Evolutionary conservation across 1,140 invertebrate genomes (phyloP).

Genomic region (Halictus rubicundus): DNA sequence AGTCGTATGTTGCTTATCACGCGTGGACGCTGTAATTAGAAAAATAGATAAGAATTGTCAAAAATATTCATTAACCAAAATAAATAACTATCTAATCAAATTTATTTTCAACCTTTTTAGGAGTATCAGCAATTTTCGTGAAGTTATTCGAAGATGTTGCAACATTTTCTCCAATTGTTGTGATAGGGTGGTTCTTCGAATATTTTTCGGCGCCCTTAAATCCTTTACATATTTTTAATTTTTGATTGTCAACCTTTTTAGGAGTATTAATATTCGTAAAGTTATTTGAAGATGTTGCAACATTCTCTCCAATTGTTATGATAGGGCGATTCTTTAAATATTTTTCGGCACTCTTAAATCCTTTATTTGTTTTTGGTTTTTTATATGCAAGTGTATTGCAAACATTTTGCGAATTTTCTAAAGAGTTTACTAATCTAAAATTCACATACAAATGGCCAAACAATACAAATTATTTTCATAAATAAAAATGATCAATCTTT

Average conservation of each 20-base stretch:
- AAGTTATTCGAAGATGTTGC: background rate
- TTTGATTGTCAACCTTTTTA: background rate
- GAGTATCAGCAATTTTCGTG: background rate
- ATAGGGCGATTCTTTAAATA: background rate
- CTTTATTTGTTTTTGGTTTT: background rate
- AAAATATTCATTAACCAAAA: background rate
- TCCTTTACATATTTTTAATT: background rate
- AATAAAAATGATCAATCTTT: background rate
- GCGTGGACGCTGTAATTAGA: slow-evolving; percentile 25
- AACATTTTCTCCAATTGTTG: background rate
- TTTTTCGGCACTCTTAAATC: slow-evolving; percentile 24
- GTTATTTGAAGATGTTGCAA: background rate
- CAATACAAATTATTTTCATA: background rate
- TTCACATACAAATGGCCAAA: background rate
- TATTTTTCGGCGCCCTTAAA: slow-evolving; percentile 24
- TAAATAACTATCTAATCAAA: background rate
- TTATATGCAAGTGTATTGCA: background rate
- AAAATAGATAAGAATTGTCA: slow-evolving; percentile 11
- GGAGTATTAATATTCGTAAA: background rate
- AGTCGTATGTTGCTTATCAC: background rate
- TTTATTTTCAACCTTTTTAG: slow-evolving; percentile 28
- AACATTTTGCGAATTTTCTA: slow-evolving; percentile 2
- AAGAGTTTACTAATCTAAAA: slow-evolving; percentile 40
- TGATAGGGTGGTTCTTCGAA: background rate
- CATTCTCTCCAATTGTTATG: background rate